Evolutionary conservation across 2,113 vertebrate genomes (phyloP).

Genomic region (Promerops cafer): DNA sequence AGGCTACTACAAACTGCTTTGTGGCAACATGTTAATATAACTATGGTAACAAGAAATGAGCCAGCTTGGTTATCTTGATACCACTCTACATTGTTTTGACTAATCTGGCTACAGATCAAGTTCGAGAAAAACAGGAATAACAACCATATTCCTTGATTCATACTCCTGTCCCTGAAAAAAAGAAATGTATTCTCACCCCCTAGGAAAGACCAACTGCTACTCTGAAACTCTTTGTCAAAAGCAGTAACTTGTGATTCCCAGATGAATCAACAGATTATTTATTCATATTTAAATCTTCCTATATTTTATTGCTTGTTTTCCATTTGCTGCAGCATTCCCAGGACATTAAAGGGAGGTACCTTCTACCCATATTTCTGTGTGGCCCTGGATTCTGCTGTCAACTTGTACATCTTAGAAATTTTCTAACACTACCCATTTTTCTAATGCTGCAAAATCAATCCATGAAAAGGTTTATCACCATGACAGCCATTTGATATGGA

Average conservation of each 20-base stretch:
- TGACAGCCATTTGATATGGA: not conserved
- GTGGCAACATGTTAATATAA: slow-evolving; percentile 33
- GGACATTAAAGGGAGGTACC: not conserved
- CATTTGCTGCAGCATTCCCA: not conserved
- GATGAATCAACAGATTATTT: not conserved
- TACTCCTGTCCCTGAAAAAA: not conserved
- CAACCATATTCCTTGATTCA: not conserved
- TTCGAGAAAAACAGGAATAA: slow-evolving; percentile 43
- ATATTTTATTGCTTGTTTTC: not conserved
- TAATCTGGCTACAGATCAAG: slow-evolving; percentile 49
- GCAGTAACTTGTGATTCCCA: not conserved
- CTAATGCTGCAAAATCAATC: not conserved
- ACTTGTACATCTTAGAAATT: not conserved
- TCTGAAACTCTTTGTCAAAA: not conserved
- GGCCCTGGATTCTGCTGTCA: not conserved
- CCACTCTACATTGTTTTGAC: slow-evolving; percentile 27
- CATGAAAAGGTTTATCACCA: not conserved
- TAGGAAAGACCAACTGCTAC: slow-evolving; percentile 1
- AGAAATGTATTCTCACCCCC: not conserved
- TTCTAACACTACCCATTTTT: not conserved
- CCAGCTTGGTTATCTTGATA: slow-evolving; percentile 52
- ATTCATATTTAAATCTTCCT: not conserved
- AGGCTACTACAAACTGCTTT: slow-evolving; percentile 14
- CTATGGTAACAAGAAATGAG: slow-evolving; percentile 61
- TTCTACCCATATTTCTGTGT: not conserved